Conservation (phyloP, 1,140 invertebrate genomes). For the Magallana gigas region DNA sequence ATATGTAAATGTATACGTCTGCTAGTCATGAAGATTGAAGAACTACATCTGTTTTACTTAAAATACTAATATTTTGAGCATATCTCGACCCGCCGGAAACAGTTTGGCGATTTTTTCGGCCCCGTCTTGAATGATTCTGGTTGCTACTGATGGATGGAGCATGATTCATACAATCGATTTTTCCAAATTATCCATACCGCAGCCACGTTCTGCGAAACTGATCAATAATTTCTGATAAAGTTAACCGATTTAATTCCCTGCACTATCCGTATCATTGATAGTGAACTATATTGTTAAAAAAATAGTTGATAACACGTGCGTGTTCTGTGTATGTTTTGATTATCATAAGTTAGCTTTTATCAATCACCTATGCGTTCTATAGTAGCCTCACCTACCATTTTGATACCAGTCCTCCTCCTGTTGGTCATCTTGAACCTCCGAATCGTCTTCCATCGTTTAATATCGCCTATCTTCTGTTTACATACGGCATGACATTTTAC, state of each 20-base stretch:
- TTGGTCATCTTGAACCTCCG: slow-evolving; percentile 1
- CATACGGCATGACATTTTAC: background rate
- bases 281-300: background rate
- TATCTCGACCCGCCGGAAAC: too few relatives aligned
- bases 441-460: slow-evolving; percentile 4
- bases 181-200: background rate
- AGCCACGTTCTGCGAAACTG: background rate
- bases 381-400: background rate
- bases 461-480: background rate
- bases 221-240: background rate
- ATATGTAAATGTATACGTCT: background rate
- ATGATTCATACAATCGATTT: slow-evolving; percentile 26
- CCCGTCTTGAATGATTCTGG: too few relatives aligned
- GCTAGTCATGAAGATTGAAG: background rate
- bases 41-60: too few relatives aligned
- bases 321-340: background rate
- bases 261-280: background rate
- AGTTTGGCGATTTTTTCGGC: too few relatives aligned
- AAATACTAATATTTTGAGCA: too few relatives aligned
- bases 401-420: slow-evolving; percentile 22
- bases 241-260: background rate
- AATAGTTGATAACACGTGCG: background rate
- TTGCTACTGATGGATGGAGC: background rate
- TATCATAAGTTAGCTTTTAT: background rate
- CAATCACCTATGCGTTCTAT: background rate